Conservation (phyloP, 2,888 invertebrate genomes). For the Ceraclea dissimilis region DNA sequence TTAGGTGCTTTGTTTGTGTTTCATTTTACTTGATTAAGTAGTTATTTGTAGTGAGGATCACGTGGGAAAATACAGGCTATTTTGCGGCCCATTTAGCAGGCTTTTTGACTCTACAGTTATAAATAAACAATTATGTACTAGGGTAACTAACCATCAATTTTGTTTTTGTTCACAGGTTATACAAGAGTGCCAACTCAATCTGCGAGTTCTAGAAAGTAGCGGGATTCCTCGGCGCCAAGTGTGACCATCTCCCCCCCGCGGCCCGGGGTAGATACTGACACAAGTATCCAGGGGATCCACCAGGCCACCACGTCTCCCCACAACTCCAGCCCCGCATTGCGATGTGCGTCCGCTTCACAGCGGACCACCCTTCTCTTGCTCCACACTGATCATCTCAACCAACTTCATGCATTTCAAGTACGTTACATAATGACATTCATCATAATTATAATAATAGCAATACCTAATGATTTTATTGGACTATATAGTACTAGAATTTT, state of each 20-base stretch:
- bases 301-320: constrained; percentile 13
- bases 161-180: background rate
- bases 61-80: too few relatives aligned
- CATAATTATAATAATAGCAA: too few relatives aligned
- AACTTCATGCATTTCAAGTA: constrained; percentile 26
- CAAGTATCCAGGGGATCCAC: constrained; percentile 11
- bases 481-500: too few relatives aligned
- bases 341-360: constrained; percentile 20
- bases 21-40: too few relatives aligned
- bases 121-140: too few relatives aligned
- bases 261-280: background rate
- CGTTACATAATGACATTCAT: too few relatives aligned
- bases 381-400: constrained; percentile 19
- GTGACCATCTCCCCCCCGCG: background rate
- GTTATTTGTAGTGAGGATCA: too few relatives aligned
- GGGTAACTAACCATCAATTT: too few relatives aligned
- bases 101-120: too few relatives aligned
- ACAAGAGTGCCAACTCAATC: background rate
- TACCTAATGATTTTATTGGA: too few relatives aligned
- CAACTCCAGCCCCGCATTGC: constrained; percentile 13
- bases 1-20: too few relatives aligned
- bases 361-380: constrained; percentile 19
- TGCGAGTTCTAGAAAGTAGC: background rate
- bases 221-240: constrained; percentile 6
- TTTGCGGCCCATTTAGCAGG: too few relatives aligned